Percentiles rank a stretch among this genome's conserved stretches.
These are phyloP conservation scores for Jacana jacana DNA, from an alignment of 2,113 vertebrate genomes.

Conservation along the genomic window DNA sequence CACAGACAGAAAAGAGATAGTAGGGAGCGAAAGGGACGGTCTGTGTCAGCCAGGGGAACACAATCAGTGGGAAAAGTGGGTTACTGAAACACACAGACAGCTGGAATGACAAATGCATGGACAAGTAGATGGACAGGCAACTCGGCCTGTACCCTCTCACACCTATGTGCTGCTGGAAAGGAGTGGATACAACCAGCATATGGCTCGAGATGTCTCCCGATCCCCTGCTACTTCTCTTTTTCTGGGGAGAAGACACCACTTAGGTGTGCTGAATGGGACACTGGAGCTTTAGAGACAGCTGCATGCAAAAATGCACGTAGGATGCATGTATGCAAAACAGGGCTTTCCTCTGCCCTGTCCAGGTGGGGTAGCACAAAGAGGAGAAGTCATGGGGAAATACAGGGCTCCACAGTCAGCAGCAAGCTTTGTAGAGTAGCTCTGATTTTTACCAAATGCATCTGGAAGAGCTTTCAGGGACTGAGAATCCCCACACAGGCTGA, in stretches of 20 bases:
- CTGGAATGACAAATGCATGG: not conserved
- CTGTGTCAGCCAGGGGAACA: not conserved
- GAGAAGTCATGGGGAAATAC: not conserved
- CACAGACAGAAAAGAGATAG: not conserved
- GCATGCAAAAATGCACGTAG: not conserved
- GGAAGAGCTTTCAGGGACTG: not conserved
- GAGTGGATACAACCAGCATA: not conserved
- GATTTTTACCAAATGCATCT: not conserved
- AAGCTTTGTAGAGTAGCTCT: not conserved
- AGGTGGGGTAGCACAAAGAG: not conserved
- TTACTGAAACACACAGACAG: not conserved
- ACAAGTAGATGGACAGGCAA: not conserved
- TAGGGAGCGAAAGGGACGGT: not conserved
- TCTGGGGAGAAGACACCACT: not conserved
- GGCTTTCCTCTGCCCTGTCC: not conserved
- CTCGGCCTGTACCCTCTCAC: not conserved
- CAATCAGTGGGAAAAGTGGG: not conserved
- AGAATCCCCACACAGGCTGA: not conserved
- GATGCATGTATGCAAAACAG: not conserved
- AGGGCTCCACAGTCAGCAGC: not conserved
- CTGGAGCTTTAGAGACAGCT: not conserved
- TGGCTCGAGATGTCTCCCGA: not conserved
- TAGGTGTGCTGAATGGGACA: not conserved
- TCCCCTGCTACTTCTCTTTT: not conserved
- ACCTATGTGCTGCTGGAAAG: not conserved